These are phyloP conservation scores for Puma concolor DNA, from an alignment of 2,113 vertebrate species.

Conservation along the genomic window DNA sequence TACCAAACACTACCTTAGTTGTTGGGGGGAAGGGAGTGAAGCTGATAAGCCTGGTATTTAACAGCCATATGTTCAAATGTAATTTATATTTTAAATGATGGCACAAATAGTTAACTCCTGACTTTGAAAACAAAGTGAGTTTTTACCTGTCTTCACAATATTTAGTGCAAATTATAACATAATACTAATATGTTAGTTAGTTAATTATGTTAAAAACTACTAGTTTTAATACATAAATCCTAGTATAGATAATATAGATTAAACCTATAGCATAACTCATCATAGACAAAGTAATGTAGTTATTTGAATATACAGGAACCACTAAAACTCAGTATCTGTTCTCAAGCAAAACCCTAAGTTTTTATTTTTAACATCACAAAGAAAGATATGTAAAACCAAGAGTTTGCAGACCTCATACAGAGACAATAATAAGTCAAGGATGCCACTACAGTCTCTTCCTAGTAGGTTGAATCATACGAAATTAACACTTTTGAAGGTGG, in stretches of 20 bases:
- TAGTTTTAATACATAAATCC: slow-evolving; percentile 38
- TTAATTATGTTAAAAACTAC: slow-evolving; percentile 32
- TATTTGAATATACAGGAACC: not conserved
- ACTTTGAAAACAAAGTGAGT: not conserved
- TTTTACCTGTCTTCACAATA: not conserved
- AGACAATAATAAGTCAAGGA: not conserved
- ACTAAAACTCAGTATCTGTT: not conserved
- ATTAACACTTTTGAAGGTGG: not conserved
- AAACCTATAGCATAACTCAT: not conserved
- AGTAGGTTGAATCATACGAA: not conserved
- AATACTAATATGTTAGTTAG: not conserved
- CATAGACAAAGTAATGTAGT: slow-evolving; percentile 14
- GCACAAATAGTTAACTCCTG: not conserved
- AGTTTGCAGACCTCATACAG: not conserved
- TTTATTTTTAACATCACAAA: slow-evolving; percentile 38
- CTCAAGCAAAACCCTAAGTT: not conserved
- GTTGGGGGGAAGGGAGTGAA: not conserved
- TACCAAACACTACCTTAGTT: not conserved
- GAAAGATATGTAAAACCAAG: slow-evolving; percentile 1
- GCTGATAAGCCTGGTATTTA: not conserved
- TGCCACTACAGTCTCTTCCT: not conserved
- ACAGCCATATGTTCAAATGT: not conserved
- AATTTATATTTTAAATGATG: not conserved
- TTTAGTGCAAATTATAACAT: not conserved
- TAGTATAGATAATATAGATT: not conserved